phyloP scores from a whole-genome alignment of 2,797 vertebrate genomes.

The Sciaenops ocellatus region DNA sequence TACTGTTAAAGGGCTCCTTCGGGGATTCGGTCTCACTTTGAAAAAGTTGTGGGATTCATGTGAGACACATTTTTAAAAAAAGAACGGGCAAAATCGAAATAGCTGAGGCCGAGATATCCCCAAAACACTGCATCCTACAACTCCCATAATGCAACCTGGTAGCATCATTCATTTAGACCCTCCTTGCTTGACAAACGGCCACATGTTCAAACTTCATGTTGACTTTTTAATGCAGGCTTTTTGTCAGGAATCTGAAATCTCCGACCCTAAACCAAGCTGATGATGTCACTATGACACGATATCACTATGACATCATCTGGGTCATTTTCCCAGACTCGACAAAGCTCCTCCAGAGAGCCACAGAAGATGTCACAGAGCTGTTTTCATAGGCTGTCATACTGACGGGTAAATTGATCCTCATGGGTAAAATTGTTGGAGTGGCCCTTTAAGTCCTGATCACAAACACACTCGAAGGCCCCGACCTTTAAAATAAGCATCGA shows the following conservation, averaged over 20 bases:
- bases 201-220: neutral
- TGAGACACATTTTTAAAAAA: neutral
- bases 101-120: neutral
- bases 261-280: neutral
- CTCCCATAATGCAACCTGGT: neutral
- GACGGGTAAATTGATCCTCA: neutral
- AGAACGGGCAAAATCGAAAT: no score
- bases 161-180: neutral
- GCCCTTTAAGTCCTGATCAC: constrained; percentile 20
- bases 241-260: neutral
- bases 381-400: neutral
- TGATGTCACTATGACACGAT: neutral
- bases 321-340: neutral
- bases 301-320: neutral
- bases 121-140: neutral
- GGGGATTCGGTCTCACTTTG: neutral
- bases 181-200: neutral
- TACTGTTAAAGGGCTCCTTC: neutral
- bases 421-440: neutral
- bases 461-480: neutral
- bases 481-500: neutral
- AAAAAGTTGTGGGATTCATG: neutral
- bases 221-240: neutral
- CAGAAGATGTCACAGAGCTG: neutral
- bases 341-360: neutral